These are phyloP conservation scores for Elachura formosa DNA, from an alignment of 2,113 vertebrate genomes.

Conservation along the genomic window DNA sequence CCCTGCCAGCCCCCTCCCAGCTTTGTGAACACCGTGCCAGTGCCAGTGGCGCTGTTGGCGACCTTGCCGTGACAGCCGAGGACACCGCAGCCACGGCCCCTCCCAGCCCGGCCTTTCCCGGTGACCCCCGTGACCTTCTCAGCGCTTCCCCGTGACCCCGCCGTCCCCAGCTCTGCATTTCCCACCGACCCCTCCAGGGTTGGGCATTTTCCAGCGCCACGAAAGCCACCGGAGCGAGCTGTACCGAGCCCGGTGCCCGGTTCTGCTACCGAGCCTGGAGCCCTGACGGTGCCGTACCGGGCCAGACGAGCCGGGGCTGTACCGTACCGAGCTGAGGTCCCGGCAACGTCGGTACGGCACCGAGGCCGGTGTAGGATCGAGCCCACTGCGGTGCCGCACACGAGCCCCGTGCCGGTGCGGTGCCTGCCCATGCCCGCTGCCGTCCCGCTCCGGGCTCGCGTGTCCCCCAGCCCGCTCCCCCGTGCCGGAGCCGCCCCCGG, in stretches of 20 bases:
- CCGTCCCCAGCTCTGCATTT: not conserved
- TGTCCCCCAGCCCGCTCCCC: not conserved
- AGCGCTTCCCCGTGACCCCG: not conserved
- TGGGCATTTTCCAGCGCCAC: not conserved
- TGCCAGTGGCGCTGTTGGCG: not conserved
- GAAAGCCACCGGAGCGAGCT: not conserved
- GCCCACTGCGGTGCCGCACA: not conserved
- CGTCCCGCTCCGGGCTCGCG: not conserved
- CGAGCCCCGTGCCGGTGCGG: no score
- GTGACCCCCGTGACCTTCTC: not conserved
- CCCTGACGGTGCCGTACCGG: no score
- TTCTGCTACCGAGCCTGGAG: no score
- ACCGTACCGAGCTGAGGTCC: not conserved
- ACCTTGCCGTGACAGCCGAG: not conserved
- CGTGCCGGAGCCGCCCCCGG: not conserved
- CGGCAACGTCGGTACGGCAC: no score
- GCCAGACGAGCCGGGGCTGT: no score
- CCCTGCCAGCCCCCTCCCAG: not conserved
- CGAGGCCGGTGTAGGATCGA: not conserved
- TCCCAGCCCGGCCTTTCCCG: fast-evolving
- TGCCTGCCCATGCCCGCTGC: not conserved
- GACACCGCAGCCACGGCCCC: not conserved
- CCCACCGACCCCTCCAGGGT: not conserved
- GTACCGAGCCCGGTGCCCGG: not conserved
- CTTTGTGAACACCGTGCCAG: not conserved